Base-by-base conservation (phyloP, 1,140 invertebrate genomes). In the Drosophila setifemur region DNA sequence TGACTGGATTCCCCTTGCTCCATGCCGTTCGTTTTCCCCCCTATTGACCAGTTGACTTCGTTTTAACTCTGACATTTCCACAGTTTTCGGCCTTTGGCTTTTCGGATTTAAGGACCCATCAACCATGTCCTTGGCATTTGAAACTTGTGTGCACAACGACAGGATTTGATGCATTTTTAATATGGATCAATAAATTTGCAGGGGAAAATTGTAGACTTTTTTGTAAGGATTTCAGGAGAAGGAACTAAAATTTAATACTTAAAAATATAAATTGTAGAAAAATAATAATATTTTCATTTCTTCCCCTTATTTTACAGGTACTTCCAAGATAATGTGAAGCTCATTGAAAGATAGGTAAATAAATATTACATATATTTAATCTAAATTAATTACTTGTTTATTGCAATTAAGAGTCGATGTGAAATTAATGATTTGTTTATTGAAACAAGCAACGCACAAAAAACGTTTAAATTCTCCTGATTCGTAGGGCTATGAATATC, bases 71-170 rank as follows among this genome's bases (percentile, higher is more conserved):
- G 79, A 43, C 74, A 77, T 78, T 85, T 64, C 53, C 53, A 78
- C 61, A 57, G 37, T 44, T 81, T 66, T 60, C 54, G 57, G 43
- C 47, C 66, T 75, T 52, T 63, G 57, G 37, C 58, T 26, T 81
- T 33, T 61, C 12, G 28, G 33, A 0, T 43, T 48, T n/a, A n/a
- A 14, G 23, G 31, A 16, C 35, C 35, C 52, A 19, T 28, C 31
- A 42, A 3, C 31, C 29, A 45, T 48, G 76, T 75, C 76, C 76
- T 81, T 81, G 77, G 50, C 72, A 81, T 82, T 79, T 75, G 47
- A 39, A 48, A 23, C n/a, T 45, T 44, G 29, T 35, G 12, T 47
- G 54, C 49, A 45, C 37, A 25, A n/a, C 21, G 55, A 48, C 55
- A 23, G 19, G 12, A 33, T 25, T 39, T 37, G 16, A 37, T 63